Base-by-base conservation (phyloP, 1,140 invertebrate genomes). In the Magallana ariakensis region DNA sequence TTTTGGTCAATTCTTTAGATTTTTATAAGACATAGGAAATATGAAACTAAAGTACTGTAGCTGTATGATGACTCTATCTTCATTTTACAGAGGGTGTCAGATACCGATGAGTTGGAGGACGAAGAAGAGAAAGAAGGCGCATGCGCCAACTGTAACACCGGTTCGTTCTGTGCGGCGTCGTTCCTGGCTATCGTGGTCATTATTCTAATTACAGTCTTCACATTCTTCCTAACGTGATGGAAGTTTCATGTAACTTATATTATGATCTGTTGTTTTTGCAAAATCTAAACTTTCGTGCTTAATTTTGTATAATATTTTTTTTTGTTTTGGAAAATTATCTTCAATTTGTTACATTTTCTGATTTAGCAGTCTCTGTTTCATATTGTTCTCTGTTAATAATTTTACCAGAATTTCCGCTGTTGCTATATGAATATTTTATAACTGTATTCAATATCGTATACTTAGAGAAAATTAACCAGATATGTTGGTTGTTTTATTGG, bases 111-210 rank as follows among this genome's bases (percentile, higher is more conserved):
- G 15, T 19, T 4, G 22, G 66, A 75, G 15, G 66, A 75, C 66
- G 66, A 75, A 11, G 66, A 75, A 75, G 66, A 11, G 22, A 33
- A 19, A 75, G 66, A 75, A 11, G 66, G 66, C 66, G 22, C 66
- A 75, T 75, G 66, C 66, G 66, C 66, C 22, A 75, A 75, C 33
- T 75, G 66, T 75, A 75, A 75, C 66, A 75, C 66, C 66, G 66
- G 66, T 75, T 75, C 66, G 33, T 75, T 75, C 9, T 75, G 66
- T 10, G 66, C 66, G 22, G 66, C 66, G 22, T 75, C 66, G 11
- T 75, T 75, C 33, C 15, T 75, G 33, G 66, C 66, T 13, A 75
- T 75, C 22, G 22, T 75, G 10, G 66, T 75, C 22, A 75, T 75
- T 26, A 75, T 75, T 75, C 66, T 75, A 26, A 75, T 75, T 10